These are phyloP conservation scores for Agonopterix alstromeriana DNA, from an alignment of 2,888 invertebrate species.

Conservation along the genomic window DNA sequence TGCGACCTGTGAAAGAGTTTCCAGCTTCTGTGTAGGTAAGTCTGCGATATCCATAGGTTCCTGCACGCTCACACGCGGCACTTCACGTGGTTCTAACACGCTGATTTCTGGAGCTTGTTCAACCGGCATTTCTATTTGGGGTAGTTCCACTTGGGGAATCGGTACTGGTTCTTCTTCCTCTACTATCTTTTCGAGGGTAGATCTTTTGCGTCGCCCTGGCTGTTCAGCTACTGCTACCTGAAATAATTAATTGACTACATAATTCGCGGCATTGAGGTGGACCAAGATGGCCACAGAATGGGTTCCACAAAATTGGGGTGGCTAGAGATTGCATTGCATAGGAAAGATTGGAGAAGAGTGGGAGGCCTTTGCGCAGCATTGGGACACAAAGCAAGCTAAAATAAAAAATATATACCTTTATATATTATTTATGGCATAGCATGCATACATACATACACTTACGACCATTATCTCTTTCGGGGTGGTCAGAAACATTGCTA, in stretches of 20 bases:
- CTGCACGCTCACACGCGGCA: slow-evolving; percentile 11
- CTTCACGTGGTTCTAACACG: neutral
- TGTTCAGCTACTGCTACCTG: slow-evolving; percentile 22
- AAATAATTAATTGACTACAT: neutral
- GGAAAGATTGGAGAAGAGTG: too few species aligned
- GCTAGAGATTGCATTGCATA: too few species aligned
- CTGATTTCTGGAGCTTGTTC: slow-evolving; percentile 5
- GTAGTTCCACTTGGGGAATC: neutral
- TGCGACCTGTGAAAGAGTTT: slow-evolving; percentile 22
- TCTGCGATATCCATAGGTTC: slow-evolving; percentile 33
- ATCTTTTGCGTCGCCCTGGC: slow-evolving; percentile 8
- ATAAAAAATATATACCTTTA: too few species aligned
- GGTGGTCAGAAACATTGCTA: too few species aligned
- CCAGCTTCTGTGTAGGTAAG: slow-evolving; percentile 44
- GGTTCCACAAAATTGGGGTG: too few species aligned
- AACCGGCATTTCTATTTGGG: neutral
- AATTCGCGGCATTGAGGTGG: too few species aligned
- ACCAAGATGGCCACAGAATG: too few species aligned
- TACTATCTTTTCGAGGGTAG: slow-evolving; percentile 23
- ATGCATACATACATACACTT: too few species aligned
- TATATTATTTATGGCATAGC: too few species aligned
- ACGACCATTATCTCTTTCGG: too few species aligned
- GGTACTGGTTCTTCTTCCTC: slow-evolving; percentile 22
- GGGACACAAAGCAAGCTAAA: too few species aligned
- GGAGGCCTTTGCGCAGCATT: too few species aligned